These are phyloP conservation scores for Conomelus anceps DNA, from an alignment of 2,888 invertebrate species.

Conservation along the genomic window DNA sequence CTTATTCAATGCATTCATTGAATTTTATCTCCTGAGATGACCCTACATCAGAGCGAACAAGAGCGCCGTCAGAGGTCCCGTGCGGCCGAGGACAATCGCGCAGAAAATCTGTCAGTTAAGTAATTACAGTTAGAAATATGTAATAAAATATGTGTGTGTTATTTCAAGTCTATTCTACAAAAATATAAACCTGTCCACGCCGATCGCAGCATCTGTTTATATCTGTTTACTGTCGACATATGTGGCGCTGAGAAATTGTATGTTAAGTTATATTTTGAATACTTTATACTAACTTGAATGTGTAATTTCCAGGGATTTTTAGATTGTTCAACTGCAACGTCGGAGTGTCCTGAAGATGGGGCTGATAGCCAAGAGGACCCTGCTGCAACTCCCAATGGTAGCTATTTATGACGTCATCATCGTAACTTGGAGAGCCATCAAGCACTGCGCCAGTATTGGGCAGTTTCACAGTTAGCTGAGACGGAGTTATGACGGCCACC, in stretches of 20 bases:
- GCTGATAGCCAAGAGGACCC: slow-evolving; percentile 80
- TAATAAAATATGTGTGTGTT: too few relatives aligned
- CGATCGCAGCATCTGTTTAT: too few relatives aligned
- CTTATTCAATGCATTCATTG: too few relatives aligned
- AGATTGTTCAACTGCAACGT: slow-evolving; percentile 80
- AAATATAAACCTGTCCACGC: too few relatives aligned
- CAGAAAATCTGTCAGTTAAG: too few relatives aligned
- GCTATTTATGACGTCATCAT: slow-evolving; percentile 56
- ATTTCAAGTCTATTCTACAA: too few relatives aligned
- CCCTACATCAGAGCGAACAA: too few relatives aligned
- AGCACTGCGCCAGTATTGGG: slow-evolving; percentile 86
- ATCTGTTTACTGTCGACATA: too few relatives aligned
- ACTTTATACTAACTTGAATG: slow-evolving; percentile 54
- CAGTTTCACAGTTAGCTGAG: slow-evolving; percentile 76
- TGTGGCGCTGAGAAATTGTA: neutral
- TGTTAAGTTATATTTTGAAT: neutral
- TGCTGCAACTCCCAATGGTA: slow-evolving; percentile 92
- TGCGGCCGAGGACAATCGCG: too few relatives aligned
- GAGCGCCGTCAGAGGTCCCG: too few relatives aligned
- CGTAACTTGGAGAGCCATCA: slow-evolving; percentile 71
- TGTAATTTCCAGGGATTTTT: slow-evolving; percentile 79
- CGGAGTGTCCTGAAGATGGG: slow-evolving; percentile 67
- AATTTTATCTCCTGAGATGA: too few relatives aligned
- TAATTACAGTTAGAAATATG: too few relatives aligned
- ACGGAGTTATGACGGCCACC: slow-evolving; percentile 76